phyloP scores from a whole-genome alignment of 2,888 invertebrate species.

The Chrysina gloriosa region DNA sequence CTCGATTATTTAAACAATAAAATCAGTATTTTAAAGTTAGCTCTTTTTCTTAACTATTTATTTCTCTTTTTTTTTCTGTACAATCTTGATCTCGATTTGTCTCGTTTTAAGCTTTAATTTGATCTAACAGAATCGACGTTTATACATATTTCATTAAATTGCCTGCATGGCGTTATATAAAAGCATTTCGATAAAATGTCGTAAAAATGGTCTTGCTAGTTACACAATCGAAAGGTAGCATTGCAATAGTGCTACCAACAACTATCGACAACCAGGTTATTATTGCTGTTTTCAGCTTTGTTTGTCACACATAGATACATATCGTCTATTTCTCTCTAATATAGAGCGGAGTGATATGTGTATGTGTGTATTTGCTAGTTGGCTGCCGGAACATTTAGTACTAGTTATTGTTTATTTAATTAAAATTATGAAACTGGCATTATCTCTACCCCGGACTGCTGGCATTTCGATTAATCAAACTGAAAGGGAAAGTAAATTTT shows the following conservation, averaged over 20 bases:
- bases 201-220: slow-evolving; percentile 26
- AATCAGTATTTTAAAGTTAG: slow-evolving; percentile 16
- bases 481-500: slow-evolving; percentile 49
- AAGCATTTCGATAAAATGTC: slow-evolving; percentile 29
- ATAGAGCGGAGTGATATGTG: background rate
- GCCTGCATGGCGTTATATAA: slow-evolving; percentile 31
- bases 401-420: slow-evolving; percentile 45
- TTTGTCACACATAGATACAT: background rate
- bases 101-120: slow-evolving; percentile 8
- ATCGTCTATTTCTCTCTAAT: background rate
- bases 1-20: slow-evolving; percentile 35
- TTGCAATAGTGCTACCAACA: background rate
- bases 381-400: slow-evolving; percentile 31
- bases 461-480: slow-evolving; percentile 46
- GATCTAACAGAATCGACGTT: background rate
- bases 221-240: slow-evolving; percentile 39
- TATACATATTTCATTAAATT: slow-evolving; percentile 39
- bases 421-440: slow-evolving; percentile 45
- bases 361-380: background rate
- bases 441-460: slow-evolving; percentile 36
- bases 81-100: slow-evolving; percentile 16
- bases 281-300: slow-evolving; percentile 4
- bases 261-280: background rate
- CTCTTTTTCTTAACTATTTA: background rate
- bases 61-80: background rate